Evolutionary conservation across 1,140 invertebrate genomes (phyloP), one percentile per base, ranked within the genome.

Genomic region (Aphelinus atriplicis): DNA sequence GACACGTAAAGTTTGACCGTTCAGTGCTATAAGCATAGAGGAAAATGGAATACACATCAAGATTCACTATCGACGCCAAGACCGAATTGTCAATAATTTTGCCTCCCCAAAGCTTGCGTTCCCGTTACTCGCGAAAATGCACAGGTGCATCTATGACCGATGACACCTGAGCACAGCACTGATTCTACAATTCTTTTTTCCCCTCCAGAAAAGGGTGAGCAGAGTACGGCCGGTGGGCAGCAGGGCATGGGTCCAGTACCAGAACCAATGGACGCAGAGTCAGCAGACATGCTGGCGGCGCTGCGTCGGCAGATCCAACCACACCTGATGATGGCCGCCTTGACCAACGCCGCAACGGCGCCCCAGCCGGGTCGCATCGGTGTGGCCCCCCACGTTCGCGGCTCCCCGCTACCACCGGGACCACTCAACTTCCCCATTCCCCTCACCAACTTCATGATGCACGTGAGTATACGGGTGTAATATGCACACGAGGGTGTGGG

Each of bases 281-380:
- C 85, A 78, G 90, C 90, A 56, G 90, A 91, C n/a, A 91, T 92
- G 89, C 84, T 92, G 75, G 90, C 90, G 53, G 91, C 91, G 62
- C 83, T 92, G 75, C 89, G 91, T 6, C 87, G 90, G 43, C 90
- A 91, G 83, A 90, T 92, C 78, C 91, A 92, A 77, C 91, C 91
- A 53, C 91, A 92, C 78, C 80, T 92, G 64, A 89, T 92, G 84
- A 91, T 92, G 84, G 91, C 91, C 5, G 84, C 86, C 4, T 76
- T 88, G n/a, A 81, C 86, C 51, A 53, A 53, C 26, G 26, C 9
- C 51, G 51, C 51, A 48, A 84, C 85, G 43, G 61, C 74, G 1
- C 43, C 73, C 7, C 73, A 75, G 7, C 1, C 66, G 3, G 48
- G 42, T 3, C 64, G 58, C 42, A 46, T 43, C 46, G 51, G 50